Conservation (phyloP, 1,140 invertebrate genomes). For the Solenopsis invicta region DNA sequence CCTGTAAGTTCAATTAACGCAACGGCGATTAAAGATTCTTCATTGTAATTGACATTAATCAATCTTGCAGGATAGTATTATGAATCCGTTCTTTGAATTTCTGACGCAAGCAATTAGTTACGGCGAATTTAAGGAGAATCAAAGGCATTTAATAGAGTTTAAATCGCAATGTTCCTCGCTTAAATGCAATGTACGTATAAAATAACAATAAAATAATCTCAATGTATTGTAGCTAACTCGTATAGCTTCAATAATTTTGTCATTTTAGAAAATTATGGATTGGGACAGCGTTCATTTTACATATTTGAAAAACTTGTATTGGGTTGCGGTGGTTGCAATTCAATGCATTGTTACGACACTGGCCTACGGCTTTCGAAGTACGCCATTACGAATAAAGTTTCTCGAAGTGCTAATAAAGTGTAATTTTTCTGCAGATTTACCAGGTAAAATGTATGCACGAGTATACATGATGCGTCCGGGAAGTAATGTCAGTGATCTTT, state of each 20-base stretch:
- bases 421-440: conserved; percentile 87
- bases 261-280: conserved; percentile 80
- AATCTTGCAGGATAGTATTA: conserved; percentile 88
- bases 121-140: conserved; percentile 79
- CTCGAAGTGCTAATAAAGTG: conserved; percentile 86
- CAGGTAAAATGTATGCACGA: conserved; percentile 81
- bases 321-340: conserved; percentile 88
- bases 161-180: conserved; percentile 76
- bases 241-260: conserved; percentile 32
- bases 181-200: conserved; percentile 77
- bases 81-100: conserved; percentile 87
- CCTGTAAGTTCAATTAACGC: conserved; percentile 86
- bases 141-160: conserved; percentile 78
- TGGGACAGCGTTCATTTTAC: conserved; percentile 78
- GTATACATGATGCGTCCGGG: too few relatives aligned
- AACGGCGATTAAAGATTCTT: not conserved
- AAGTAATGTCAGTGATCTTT: too few relatives aligned
- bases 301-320: conserved; percentile 84
- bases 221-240: conserved; percentile 12
- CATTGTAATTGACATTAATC: conserved; percentile 35
- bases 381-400: conserved; percentile 88
- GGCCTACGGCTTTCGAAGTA: conserved; percentile 87
- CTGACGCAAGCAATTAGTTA: conserved; percentile 81
- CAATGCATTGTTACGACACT: conserved; percentile 87
- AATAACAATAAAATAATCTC: conserved; percentile 80